Percentiles rank a stretch among this genome's conserved stretches.
Conservation (phyloP, 2,888 invertebrate genomes). For the Apeira syringaria region DNA sequence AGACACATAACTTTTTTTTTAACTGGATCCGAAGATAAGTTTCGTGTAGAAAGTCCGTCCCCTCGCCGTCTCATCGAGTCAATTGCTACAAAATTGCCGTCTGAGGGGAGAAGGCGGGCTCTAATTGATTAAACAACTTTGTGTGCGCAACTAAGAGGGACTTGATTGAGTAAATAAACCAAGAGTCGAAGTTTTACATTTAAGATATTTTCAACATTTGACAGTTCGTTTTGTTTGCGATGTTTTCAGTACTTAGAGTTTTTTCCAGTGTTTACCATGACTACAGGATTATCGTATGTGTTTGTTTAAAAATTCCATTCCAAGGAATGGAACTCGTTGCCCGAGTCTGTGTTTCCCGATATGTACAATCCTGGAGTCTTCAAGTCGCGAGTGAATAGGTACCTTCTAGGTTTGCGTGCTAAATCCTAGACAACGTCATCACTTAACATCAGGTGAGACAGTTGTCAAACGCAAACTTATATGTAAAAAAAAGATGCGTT, state of each 20-base stretch:
- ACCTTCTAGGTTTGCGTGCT: too few species aligned
- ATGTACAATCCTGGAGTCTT: too few species aligned
- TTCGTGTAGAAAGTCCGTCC: slow-evolving; percentile 60
- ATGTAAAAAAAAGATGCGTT: too few species aligned
- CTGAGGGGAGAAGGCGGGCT: slow-evolving; percentile 66
- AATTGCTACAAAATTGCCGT: slow-evolving; percentile 71
- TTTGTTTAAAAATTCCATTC: too few species aligned
- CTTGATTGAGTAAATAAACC: slow-evolving; percentile 49
- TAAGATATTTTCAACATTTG: slow-evolving; percentile 8
- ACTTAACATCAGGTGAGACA: too few species aligned
- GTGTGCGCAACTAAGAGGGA: slow-evolving; percentile 52
- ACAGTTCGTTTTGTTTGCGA: not conserved
- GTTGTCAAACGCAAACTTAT: too few species aligned
- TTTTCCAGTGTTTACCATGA: too few species aligned
- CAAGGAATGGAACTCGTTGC: too few species aligned
- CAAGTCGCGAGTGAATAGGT: too few species aligned
- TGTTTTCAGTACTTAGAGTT: not conserved
- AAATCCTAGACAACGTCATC: too few species aligned
- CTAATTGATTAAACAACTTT: slow-evolving; percentile 78
- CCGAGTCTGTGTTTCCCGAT: too few species aligned
- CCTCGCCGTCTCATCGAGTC: slow-evolving; percentile 61
- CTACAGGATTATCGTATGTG: too few species aligned
- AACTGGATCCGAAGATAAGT: slow-evolving; percentile 32
- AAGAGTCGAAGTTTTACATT: slow-evolving; percentile 14
- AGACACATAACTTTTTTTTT: slow-evolving; percentile 14